A percentile compares a stretch with the other conserved stretches of the same genome.
phyloP scores from a whole-genome alignment of 92 coral and sea anemone species.

The Epizoanthus scotinus region DNA sequence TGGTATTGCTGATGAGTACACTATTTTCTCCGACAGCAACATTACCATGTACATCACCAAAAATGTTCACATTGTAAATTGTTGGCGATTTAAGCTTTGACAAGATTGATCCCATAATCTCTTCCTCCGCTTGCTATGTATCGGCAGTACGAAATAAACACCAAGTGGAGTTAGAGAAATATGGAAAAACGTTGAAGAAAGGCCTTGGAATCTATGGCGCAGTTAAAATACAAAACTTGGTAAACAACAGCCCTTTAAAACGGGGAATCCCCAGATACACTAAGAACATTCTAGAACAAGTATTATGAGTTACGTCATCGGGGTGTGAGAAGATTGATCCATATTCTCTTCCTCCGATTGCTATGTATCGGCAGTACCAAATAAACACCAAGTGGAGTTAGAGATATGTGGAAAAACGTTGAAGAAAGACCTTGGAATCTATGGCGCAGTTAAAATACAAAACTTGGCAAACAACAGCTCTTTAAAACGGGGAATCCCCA shows the following conservation, averaged over 20 bases:
- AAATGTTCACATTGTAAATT: no score
- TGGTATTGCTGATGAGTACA: background rate
- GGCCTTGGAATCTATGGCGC: background rate
- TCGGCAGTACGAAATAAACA: background rate
- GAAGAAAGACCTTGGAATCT: background rate
- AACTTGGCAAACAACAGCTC: background rate
- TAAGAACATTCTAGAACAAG: background rate
- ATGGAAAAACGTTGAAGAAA: background rate
- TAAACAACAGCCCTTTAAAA: background rate
- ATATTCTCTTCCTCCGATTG: conserved; percentile 2
- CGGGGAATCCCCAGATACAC: conserved; percentile 3
- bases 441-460: conserved; percentile 24
- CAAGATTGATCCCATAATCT: background rate
- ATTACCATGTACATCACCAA: background rate
- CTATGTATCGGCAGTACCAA: background rate
- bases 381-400: no score
- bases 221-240: no score
- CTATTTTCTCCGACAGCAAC: background rate
- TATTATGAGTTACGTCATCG: background rate
- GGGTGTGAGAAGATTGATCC: no score
- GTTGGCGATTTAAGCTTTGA: background rate
- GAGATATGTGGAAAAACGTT: background rate
- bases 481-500: conserved; percentile 24
- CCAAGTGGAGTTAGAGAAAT: no score
- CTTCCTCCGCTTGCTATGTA: background rate